phyloP scores from a whole-genome alignment of 2,113 vertebrate genomes.

The Aramus guarauna region DNA sequence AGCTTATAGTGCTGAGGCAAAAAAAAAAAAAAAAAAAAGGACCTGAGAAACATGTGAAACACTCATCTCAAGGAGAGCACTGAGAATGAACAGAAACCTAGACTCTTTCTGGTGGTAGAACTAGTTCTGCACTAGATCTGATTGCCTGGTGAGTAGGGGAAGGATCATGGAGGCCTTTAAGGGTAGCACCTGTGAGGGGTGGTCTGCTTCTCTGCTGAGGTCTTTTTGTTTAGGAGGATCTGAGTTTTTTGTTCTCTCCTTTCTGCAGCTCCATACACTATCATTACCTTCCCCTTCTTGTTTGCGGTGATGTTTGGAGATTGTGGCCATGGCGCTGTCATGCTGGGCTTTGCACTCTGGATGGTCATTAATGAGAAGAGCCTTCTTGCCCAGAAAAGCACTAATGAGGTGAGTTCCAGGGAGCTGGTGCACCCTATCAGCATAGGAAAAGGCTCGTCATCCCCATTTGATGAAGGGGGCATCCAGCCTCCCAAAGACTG shows the following conservation, averaged over 20 bases:
- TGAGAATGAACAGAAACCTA: background rate
- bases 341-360: slow-evolving; percentile 90
- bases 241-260: background rate
- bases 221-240: background rate
- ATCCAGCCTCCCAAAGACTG: background rate
- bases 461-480: background rate
- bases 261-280: slow-evolving; percentile 88
- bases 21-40: background rate
- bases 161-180: background rate
- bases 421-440: background rate
- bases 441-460: background rate
- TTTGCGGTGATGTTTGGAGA: slow-evolving; percentile 99
- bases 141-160: background rate
- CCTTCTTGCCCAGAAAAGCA: slow-evolving; percentile 79
- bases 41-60: background rate
- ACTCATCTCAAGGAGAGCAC: background rate
- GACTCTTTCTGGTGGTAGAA: background rate
- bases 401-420: slow-evolving; percentile 83
- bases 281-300: slow-evolving; percentile 97
- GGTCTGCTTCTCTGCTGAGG: background rate
- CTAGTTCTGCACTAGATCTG: background rate
- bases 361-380: slow-evolving; percentile 89
- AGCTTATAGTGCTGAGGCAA: background rate
- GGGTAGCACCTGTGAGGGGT: background rate
- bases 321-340: slow-evolving; percentile 87